These are phyloP conservation scores for Agrotis puta DNA, from an alignment of 2,888 invertebrate species.

Conservation along the genomic window DNA sequence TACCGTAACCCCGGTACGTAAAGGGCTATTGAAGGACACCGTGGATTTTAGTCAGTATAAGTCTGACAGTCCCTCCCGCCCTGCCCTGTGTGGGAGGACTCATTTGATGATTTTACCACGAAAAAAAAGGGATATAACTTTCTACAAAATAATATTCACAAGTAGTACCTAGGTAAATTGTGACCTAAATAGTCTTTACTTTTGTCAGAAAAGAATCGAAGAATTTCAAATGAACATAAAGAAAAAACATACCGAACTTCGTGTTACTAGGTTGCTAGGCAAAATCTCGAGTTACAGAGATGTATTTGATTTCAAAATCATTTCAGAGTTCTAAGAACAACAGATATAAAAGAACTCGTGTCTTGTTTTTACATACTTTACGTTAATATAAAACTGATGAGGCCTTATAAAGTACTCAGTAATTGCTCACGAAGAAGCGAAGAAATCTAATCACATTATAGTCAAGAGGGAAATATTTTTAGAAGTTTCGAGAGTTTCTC, in stretches of 20 bases:
- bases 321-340: slow-evolving; percentile 14
- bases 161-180: not conserved
- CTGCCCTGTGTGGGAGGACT: no score
- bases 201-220: not conserved
- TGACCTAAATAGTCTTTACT: not conserved
- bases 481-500: slow-evolving; percentile 67
- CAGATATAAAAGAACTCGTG: slow-evolving; percentile 17
- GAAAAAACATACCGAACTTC: slow-evolving; percentile 3
- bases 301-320: slow-evolving; percentile 35
- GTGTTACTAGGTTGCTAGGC: slow-evolving; percentile 20
- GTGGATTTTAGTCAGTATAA: no score
- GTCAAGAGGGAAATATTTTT: slow-evolving; percentile 49
- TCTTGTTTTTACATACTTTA: slow-evolving; percentile 6
- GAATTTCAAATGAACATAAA: not conserved
- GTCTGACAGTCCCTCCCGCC: no score
- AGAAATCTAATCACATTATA: slow-evolving; percentile 63
- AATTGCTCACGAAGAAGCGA: slow-evolving; percentile 55
- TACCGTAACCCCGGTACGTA: no score
- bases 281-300: slow-evolving; percentile 25
- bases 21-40: no score
- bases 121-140: no score
- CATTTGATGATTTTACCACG: no score
- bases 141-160: not conserved
- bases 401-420: slow-evolving; percentile 55
- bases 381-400: slow-evolving; percentile 36